Evolutionary conservation across 2,797 vertebrate species (phyloP).

Genomic region (Lepidocolaptes lacrymiger): DNA sequence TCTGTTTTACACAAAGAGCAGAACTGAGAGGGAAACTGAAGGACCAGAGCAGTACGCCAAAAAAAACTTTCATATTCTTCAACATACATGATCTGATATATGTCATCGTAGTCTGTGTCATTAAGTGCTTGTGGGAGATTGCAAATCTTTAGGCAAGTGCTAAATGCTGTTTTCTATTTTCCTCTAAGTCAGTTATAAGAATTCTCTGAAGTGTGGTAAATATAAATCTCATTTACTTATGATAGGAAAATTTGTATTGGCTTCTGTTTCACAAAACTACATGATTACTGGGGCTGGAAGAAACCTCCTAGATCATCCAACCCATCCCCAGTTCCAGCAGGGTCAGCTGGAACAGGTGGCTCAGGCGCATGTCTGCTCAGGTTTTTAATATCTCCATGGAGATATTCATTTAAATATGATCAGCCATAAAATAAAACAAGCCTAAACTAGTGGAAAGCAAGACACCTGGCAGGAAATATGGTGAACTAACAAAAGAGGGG

Average conservation of each 20-base stretch:
- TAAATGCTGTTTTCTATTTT: constrained; percentile 37
- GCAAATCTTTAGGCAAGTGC: constrained; percentile 5
- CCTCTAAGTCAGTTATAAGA: background rate
- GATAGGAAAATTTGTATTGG: background rate
- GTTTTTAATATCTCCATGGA: background rate
- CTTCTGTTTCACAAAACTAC: background rate
- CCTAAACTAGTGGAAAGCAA: background rate
- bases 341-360: background rate
- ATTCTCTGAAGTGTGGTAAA: constrained; percentile 4
- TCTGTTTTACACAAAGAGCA: background rate
- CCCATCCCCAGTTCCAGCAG: background rate
- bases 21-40: background rate
- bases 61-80: background rate
- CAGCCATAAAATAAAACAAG: background rate
- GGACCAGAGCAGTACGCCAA: background rate
- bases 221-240: background rate
- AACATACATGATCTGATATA: background rate
- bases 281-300: background rate
- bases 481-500: background rate
- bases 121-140: constrained; percentile 5
- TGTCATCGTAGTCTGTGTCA: background rate
- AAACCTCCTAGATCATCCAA: background rate
- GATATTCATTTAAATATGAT: background rate
- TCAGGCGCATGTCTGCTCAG: background rate
- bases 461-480: background rate